Conservation (phyloP, 1,140 invertebrate genomes). For the Halyomorpha halys region DNA sequence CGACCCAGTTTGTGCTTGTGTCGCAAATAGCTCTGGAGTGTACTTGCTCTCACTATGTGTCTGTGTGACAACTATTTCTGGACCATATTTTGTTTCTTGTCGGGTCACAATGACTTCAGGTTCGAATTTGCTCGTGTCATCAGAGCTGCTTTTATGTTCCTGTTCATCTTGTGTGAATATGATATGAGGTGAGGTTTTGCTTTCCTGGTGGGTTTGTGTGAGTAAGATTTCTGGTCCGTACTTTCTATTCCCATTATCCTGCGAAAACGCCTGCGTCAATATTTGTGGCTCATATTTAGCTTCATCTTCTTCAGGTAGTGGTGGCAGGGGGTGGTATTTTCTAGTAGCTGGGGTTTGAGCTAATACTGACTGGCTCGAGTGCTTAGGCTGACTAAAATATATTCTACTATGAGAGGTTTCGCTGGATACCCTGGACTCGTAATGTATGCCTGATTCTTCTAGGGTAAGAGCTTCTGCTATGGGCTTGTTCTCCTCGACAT, state of each 20-base stretch:
- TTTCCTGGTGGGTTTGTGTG: too few relatives aligned
- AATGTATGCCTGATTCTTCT: constrained; percentile 25
- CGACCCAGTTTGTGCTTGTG: not conserved
- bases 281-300: too few relatives aligned
- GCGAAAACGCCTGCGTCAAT: too few relatives aligned
- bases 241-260: too few relatives aligned
- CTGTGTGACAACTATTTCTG: not conserved
- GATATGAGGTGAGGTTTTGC: too few relatives aligned
- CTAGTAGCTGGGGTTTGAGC: not conserved
- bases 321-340: too few relatives aligned
- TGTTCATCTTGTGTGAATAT: too few relatives aligned
- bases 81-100: not conserved
- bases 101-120: not conserved
- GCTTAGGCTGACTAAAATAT: constrained; percentile 11
- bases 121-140: not conserved
- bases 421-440: constrained; percentile 29
- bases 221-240: too few relatives aligned
- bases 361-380: not conserved
- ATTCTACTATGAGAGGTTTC: constrained; percentile 29
- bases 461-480: constrained; percentile 8
- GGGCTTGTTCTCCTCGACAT: constrained; percentile 18
- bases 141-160: too few relatives aligned
- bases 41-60: not conserved
- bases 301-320: too few relatives aligned
- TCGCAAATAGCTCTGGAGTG: not conserved